Conservation (phyloP, 2,797 vertebrate species). For the Carcharodon carcharias region DNA sequence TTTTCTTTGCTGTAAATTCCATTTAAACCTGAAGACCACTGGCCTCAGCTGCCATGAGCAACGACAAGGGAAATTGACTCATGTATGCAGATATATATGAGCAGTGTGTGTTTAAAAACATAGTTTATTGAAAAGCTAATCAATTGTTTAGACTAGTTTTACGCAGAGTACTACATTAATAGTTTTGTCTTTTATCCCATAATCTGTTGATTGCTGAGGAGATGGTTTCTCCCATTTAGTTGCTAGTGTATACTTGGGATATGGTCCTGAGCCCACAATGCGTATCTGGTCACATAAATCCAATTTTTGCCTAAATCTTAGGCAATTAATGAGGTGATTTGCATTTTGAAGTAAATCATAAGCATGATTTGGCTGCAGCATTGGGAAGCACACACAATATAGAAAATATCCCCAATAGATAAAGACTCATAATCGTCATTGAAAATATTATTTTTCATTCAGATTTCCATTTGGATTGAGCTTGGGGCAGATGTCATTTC, state of each 20-base stretch:
- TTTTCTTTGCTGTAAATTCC: background rate
- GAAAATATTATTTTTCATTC: background rate
- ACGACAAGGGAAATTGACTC: background rate
- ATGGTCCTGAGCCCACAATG: background rate
- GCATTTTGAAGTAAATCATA: background rate
- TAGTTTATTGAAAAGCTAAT: background rate
- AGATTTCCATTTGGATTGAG: background rate
- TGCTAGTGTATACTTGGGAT: background rate
- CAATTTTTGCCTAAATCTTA: background rate
- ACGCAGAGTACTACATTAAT: background rate
- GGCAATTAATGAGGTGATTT: background rate
- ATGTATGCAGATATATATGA: background rate
- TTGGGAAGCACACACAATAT: background rate
- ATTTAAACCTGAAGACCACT: background rate
- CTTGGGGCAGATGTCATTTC: background rate
- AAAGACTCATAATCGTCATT: background rate
- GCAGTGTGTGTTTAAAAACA: background rate
- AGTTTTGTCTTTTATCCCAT: background rate
- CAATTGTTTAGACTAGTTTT: background rate
- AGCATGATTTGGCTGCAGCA: background rate
- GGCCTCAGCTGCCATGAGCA: background rate
- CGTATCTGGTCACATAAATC: background rate
- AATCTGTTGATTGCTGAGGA: background rate
- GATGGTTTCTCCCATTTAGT: too few relatives aligned
- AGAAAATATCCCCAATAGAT: background rate